Percentiles rank a stretch among this genome's conserved stretches.
Evolutionary conservation across 1,140 invertebrate genomes (phyloP).

Genomic region (Zaprionus africanus): DNA sequence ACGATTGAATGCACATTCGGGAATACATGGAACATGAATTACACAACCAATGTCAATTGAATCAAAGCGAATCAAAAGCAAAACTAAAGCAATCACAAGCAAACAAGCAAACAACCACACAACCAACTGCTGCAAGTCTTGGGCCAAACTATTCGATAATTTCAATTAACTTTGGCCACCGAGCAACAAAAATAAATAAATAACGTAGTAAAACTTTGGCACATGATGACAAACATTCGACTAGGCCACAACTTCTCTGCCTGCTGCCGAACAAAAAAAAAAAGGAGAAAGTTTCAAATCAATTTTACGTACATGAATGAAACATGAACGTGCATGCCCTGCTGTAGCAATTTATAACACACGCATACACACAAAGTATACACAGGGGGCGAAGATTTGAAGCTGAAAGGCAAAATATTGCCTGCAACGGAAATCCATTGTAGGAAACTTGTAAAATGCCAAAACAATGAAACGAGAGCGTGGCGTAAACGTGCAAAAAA

Average conservation of each 20-base stretch:
- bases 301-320: conserved; percentile 80
- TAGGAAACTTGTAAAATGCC: conserved; percentile 79
- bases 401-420: conserved; percentile 53
- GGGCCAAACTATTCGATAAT: conserved; percentile 65
- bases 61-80: conserved; percentile 34
- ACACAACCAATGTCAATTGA: conserved; percentile 2
- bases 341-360: conserved; percentile 70
- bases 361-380: conserved; percentile 19
- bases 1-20: conserved; percentile 37
- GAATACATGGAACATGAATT: conserved; percentile 25
- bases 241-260: not conserved
- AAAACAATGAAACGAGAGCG: conserved; percentile 60
- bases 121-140: not conserved
- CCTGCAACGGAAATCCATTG: conserved; percentile 73
- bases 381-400: conserved; percentile 26
- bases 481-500: conserved; percentile 44
- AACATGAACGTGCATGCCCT: conserved; percentile 77
- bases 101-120: conserved; percentile 14
- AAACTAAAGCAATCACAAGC: conserved; percentile 68
- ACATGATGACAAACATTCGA: conserved; percentile 45
- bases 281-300: conserved; percentile 66
- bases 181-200: conserved; percentile 34
- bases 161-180: conserved; percentile 71
- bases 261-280: not conserved
- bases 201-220: conserved; percentile 41